Conservation (phyloP, 2,113 vertebrate species). For the Trogon melanurus region DNA sequence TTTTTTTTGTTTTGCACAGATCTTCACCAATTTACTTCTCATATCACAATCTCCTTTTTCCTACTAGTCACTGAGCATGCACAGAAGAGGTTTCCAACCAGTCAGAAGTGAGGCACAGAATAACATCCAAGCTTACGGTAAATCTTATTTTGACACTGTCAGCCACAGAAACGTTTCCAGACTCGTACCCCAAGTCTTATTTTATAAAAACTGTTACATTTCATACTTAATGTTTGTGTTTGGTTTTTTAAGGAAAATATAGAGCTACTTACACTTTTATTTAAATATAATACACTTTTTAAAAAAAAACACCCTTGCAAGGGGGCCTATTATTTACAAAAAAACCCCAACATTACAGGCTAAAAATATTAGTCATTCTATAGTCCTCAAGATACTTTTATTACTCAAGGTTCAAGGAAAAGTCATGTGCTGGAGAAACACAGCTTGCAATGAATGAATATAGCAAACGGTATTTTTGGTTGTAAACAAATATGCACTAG, state of each 20-base stretch:
- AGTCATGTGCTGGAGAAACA: slow-evolving; percentile 45
- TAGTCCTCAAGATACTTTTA: slow-evolving; percentile 52
- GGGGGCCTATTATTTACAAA: slow-evolving; percentile 34
- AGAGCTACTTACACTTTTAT: slow-evolving; percentile 60
- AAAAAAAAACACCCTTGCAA: slow-evolving; percentile 24
- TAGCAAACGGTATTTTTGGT: slow-evolving; percentile 28
- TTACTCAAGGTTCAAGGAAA: slow-evolving; percentile 60
- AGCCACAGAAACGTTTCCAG: slow-evolving; percentile 35
- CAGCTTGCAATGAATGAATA: slow-evolving; percentile 34
- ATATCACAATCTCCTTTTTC: background rate
- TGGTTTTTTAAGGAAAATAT: slow-evolving; percentile 66
- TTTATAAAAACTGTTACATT: slow-evolving; percentile 54
- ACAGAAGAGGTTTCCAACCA: slow-evolving; percentile 59
- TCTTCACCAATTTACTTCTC: background rate
- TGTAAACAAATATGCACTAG: slow-evolving; percentile 37
- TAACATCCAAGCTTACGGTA: slow-evolving; percentile 43
- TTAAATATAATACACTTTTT: slow-evolving; percentile 71
- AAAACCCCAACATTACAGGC: background rate
- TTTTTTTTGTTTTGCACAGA: background rate
- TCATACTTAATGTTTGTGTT: background rate
- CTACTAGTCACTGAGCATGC: slow-evolving; percentile 34
- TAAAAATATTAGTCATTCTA: slow-evolving; percentile 61
- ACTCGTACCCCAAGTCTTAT: slow-evolving; percentile 41
- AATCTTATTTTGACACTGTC: slow-evolving; percentile 31
- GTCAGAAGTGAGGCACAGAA: background rate